These are phyloP conservation scores for Antennarius maculatus DNA, from an alignment of 2,797 vertebrate genomes.

Conservation along the genomic window DNA sequence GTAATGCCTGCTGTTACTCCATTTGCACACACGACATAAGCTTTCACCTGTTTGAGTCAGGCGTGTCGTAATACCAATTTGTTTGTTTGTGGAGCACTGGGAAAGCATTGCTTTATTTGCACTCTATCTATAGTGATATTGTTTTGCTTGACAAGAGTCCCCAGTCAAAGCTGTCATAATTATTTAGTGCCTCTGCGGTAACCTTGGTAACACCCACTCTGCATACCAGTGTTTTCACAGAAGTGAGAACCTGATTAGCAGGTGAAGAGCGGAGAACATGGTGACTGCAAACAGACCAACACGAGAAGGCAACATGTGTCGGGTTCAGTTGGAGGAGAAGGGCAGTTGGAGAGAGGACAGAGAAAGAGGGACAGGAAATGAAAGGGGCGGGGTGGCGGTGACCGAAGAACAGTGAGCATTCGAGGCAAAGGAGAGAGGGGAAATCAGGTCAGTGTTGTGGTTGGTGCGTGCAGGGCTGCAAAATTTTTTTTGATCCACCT, in stretches of 20 bases:
- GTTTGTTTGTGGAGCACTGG: slow-evolving; percentile 47
- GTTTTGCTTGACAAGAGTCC: slow-evolving; percentile 74
- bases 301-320: slow-evolving; percentile 27
- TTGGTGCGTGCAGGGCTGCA: slow-evolving; percentile 49
- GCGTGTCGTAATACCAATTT: slow-evolving; percentile 40
- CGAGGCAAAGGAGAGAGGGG: slow-evolving; percentile 52
- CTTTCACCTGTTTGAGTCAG: slow-evolving; percentile 19
- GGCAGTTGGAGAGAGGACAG: slow-evolving; percentile 42
- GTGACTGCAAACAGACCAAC: slow-evolving; percentile 45
- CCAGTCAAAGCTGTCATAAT: slow-evolving; percentile 76
- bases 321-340: slow-evolving; percentile 46
- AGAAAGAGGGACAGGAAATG: slow-evolving; percentile 49
- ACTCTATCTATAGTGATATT: slow-evolving; percentile 67
- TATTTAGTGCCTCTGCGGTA: slow-evolving; percentile 77
- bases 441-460: slow-evolving; percentile 71
- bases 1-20: slow-evolving; percentile 22
- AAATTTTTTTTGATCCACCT: slow-evolving; percentile 42
- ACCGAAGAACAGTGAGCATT: slow-evolving; percentile 56
- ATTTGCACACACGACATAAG: slow-evolving; percentile 15
- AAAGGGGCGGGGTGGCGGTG: slow-evolving; percentile 44
- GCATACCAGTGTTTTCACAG: slow-evolving; percentile 64
- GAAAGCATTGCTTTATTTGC: slow-evolving; percentile 58
- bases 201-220: slow-evolving; percentile 77
- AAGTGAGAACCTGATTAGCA: slow-evolving; percentile 71
- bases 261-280: slow-evolving; percentile 59